These are phyloP conservation scores for Tachuris rubrigastra DNA, from an alignment of 2,113 vertebrate species.

Conservation along the genomic window DNA sequence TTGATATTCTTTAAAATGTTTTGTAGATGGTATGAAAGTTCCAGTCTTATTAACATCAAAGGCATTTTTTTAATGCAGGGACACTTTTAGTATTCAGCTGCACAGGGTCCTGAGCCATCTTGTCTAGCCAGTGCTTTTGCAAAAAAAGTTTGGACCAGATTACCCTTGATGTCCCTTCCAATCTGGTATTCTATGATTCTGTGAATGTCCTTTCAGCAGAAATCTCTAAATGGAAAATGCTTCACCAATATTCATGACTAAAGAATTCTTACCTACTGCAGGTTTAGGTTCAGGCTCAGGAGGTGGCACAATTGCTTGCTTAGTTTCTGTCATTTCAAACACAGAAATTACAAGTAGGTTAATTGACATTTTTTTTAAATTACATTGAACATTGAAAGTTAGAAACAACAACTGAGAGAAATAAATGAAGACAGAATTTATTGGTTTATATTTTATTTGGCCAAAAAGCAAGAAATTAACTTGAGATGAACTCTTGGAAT, in stretches of 20 bases:
- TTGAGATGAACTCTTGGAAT: background rate
- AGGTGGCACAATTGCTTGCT: constrained; percentile 63
- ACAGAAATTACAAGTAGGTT: constrained; percentile 60
- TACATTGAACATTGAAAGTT: background rate
- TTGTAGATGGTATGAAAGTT: background rate
- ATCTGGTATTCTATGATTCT: background rate
- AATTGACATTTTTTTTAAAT: background rate
- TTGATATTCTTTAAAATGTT: background rate
- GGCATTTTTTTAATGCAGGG: background rate
- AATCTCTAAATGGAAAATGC: background rate
- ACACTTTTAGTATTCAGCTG: background rate
- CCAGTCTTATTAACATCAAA: background rate
- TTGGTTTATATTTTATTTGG: background rate
- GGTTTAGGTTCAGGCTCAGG: constrained; percentile 74
- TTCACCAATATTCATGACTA: background rate
- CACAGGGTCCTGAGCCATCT: background rate
- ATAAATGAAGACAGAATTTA: background rate
- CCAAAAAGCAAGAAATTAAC: background rate
- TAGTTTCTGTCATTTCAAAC: constrained; percentile 77
- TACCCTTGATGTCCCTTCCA: background rate
- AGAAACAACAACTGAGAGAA: background rate
- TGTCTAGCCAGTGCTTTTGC: background rate
- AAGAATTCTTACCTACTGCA: constrained; percentile 72
- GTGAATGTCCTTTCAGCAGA: background rate
- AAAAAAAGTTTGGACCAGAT: background rate